Conservation (phyloP, 2,888 invertebrate genomes). For the Papilio elwesi region DNA sequence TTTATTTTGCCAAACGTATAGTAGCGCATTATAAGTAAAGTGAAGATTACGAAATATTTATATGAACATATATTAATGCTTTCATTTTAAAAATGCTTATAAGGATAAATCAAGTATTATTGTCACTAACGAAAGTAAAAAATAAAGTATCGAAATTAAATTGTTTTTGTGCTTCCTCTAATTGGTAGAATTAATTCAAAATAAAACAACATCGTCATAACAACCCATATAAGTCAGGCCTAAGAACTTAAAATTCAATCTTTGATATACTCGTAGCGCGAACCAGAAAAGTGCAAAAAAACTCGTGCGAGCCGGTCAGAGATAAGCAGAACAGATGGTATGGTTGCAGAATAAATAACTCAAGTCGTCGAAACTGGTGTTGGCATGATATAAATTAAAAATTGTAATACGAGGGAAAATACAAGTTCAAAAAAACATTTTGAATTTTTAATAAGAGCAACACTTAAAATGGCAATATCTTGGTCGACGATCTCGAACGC, state of each 20-base stretch:
- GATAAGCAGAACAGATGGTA: constrained; percentile 40
- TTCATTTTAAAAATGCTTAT: constrained; percentile 19
- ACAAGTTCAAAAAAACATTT: constrained; percentile 41
- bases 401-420: constrained; percentile 39
- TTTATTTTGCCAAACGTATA: constrained; percentile 18
- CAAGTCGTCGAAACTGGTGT: constrained; percentile 42
- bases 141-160: constrained; percentile 6
- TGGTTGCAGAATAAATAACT: constrained; percentile 39
- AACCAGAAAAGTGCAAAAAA: constrained; percentile 30
- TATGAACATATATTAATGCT: neutral
- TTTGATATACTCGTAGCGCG: constrained; percentile 32
- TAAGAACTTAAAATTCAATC: constrained; percentile 33
- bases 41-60: constrained; percentile 8
- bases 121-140: neutral
- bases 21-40: neutral
- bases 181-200: constrained; percentile 2
- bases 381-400: constrained; percentile 43
- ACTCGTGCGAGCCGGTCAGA: constrained; percentile 34
- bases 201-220: constrained; percentile 10
- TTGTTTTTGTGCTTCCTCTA: neutral
- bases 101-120: constrained; percentile 26
- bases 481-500: constrained; percentile 48
- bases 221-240: neutral
- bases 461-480: constrained; percentile 51
- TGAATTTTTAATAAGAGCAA: constrained; percentile 44